These are phyloP conservation scores for Salpingus planirostris DNA, from an alignment of 2,888 invertebrate genomes.

Conservation along the genomic window DNA sequence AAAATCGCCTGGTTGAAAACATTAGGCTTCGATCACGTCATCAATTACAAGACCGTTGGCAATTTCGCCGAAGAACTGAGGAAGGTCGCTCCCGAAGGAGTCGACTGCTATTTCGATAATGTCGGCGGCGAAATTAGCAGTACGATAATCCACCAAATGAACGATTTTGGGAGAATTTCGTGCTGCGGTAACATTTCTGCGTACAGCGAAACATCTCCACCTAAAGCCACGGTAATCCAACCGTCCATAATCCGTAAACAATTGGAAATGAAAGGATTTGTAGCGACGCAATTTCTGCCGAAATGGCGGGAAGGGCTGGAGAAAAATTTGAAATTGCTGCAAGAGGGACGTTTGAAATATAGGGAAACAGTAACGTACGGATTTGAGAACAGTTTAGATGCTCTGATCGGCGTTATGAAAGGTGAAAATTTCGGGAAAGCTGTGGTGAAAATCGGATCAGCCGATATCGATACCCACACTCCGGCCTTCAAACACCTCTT, in stretches of 20 bases:
- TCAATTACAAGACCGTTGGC: constrained; percentile 61
- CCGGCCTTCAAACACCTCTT: constrained; percentile 6
- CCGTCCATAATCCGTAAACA: constrained; percentile 48
- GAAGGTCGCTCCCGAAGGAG: constrained; percentile 54
- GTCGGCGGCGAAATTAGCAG: constrained; percentile 61
- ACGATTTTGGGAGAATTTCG: constrained; percentile 52
- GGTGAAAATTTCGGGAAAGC: constrained; percentile 66
- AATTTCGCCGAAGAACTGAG: constrained; percentile 45
- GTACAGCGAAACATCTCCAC: constrained; percentile 45
- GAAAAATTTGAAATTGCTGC: constrained; percentile 54
- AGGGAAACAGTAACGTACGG: constrained; percentile 59
- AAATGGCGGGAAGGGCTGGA: constrained; percentile 53
- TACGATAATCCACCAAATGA: constrained; percentile 54
- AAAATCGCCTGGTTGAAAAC: constrained; percentile 59
- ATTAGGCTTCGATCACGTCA: constrained; percentile 56
- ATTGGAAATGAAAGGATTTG: constrained; percentile 56
- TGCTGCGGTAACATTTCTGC: constrained; percentile 62
- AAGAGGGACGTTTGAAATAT: constrained; percentile 58
- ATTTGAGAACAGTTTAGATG: constrained; percentile 64
- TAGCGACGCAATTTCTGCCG: constrained; percentile 46
- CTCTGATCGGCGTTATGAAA: constrained; percentile 50
- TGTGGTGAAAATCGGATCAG: constrained; percentile 45
- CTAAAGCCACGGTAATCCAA: constrained; percentile 3
- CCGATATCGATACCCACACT: constrained; percentile 6
- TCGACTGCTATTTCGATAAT: constrained; percentile 70